Base-by-base conservation (phyloP, 2,888 invertebrate genomes). In the Myopa testacea region DNA sequence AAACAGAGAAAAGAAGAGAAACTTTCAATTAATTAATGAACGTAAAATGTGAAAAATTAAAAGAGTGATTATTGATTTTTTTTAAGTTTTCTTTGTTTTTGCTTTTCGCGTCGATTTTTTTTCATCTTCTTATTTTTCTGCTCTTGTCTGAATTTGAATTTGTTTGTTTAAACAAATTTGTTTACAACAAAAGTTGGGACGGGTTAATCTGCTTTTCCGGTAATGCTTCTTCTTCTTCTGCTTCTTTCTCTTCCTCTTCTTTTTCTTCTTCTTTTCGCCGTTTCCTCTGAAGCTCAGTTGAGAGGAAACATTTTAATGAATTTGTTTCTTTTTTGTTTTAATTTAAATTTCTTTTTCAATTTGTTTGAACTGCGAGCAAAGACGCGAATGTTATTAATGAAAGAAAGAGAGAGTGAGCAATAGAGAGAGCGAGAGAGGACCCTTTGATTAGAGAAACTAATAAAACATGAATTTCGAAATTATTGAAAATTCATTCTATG, bases 201-300 rank as follows among this genome's bases (percentile, higher is more conserved):
- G 88, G 88, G 88, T 88, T 88, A 88, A 88, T 84, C 88, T 88
- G 88, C 88, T 88, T 87, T 86, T 87, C 88, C 87, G 88, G 87
- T 88, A 88, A 88, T 87, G 87, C 85, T 83, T 84, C 85, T 81
- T 69, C 26, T 77, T 76, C 38, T 75, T 75, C 40, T 62, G 12
- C 37, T 10, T 55, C 5, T 8, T n/a, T 3, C 26, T 76, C 69
- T 78, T 74, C 37, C 71, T 71, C 14, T 77, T 38, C 37, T 10
- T 55, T 8, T 8, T n/a, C 4, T 40, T 76, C 69, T 78, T 74
- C 37, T 75, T 71, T 19, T 77, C 58, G 58, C 67, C 19, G 12
- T 26, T 34, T 62, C 5, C 19, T 14, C 58, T n/a, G 14, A 5
- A 1, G 16, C 12, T n/a, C 12, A 58, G 14, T 16, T 58, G 19